Evolutionary conservation across 2,888 invertebrate species (phyloP).

Genomic region (Pteria penguin): DNA sequence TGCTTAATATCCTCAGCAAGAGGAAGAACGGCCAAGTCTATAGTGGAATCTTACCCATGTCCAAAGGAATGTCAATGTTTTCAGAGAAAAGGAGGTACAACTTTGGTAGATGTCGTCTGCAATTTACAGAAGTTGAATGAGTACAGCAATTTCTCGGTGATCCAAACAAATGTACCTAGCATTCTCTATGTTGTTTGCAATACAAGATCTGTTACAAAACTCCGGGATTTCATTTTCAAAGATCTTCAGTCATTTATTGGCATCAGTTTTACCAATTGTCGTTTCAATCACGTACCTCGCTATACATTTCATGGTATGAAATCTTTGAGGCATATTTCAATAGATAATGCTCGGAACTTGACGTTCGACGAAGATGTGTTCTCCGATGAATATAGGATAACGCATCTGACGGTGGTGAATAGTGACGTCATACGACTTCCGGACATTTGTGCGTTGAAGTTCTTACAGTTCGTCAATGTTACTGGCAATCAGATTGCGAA

Average conservation of each 20-base stretch:
- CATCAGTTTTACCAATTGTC: conserved; percentile 27
- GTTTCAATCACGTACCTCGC: conserved; percentile 26
- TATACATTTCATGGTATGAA: conserved; percentile 23
- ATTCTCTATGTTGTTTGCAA: conserved; percentile 25
- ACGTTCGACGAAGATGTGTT: conserved; percentile 27
- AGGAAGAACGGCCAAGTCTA: too few species aligned
- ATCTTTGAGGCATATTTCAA: conserved; percentile 15
- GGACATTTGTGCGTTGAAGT: conserved; percentile 12
- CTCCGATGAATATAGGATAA: not conserved
- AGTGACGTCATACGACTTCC: conserved; percentile 24
- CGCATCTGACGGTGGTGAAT: conserved; percentile 16
- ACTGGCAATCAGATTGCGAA: conserved; percentile 26
- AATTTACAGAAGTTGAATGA: conserved; percentile 11
- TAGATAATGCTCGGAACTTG: conserved; percentile 22
- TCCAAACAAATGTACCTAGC: conserved; percentile 29
- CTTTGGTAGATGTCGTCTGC: conserved; percentile 37
- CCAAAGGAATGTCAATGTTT: conserved; percentile 35
- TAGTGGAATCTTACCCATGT: conserved; percentile 20
- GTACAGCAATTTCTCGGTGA: conserved; percentile 24
- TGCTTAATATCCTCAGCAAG: too few species aligned
- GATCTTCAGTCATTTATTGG: conserved; percentile 24
- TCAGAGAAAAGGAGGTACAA: conserved; percentile 20
- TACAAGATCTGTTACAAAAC: conserved; percentile 6
- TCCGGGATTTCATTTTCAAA: conserved; percentile 21
- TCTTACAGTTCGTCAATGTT: conserved; percentile 28